A percentile compares a stretch with the other conserved stretches of the same genome.
These are phyloP conservation scores for Drosophila ananassae DNA, from an alignment of 1,140 invertebrate species.

Conservation along the genomic window DNA sequence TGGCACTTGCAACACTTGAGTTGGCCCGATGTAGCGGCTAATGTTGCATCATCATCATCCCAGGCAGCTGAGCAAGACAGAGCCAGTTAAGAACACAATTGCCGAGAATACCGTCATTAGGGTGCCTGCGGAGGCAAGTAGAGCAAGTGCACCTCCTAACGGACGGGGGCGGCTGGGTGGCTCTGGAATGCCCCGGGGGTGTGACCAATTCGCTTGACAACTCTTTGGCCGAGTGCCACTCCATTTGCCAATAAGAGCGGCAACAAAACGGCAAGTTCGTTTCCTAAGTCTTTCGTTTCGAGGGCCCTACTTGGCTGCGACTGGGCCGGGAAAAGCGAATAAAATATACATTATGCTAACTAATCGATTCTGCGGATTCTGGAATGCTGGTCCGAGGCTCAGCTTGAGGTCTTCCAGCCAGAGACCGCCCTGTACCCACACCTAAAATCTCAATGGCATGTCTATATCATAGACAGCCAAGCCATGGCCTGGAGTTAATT, in stretches of 20 bases:
- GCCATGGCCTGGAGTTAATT: conserved; percentile 41
- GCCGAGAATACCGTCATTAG: too few relatives aligned
- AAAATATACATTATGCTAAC: not conserved
- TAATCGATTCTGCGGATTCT: not conserved
- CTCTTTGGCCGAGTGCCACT: conserved; percentile 34
- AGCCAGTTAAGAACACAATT: conserved; percentile 22
- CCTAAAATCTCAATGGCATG: conserved; percentile 19
- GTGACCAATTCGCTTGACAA: conserved; percentile 16
- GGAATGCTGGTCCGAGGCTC: not conserved
- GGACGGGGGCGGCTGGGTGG: not conserved
- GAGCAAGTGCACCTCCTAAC: conserved; percentile 1
- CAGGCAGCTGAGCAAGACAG: conserved; percentile 7
- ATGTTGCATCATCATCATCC: conserved; percentile 46
- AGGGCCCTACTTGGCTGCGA: conserved; percentile 10
- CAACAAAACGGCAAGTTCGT: conserved; percentile 32
- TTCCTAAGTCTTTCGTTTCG: conserved; percentile 51
- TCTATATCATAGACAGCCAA: not conserved
- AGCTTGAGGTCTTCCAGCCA: conserved; percentile 20
- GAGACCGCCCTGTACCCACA: not conserved
- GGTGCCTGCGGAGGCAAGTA: conserved; percentile 13
- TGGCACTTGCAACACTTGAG: conserved; percentile 59
- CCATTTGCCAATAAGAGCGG: conserved; percentile 55
- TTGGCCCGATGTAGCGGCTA: conserved; percentile 27
- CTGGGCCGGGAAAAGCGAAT: not conserved
- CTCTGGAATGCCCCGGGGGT: conserved; percentile 8